Evolutionary conservation across 1,140 invertebrate species (phyloP).

Genomic region (Trichomalopsis sarcophagae): DNA sequence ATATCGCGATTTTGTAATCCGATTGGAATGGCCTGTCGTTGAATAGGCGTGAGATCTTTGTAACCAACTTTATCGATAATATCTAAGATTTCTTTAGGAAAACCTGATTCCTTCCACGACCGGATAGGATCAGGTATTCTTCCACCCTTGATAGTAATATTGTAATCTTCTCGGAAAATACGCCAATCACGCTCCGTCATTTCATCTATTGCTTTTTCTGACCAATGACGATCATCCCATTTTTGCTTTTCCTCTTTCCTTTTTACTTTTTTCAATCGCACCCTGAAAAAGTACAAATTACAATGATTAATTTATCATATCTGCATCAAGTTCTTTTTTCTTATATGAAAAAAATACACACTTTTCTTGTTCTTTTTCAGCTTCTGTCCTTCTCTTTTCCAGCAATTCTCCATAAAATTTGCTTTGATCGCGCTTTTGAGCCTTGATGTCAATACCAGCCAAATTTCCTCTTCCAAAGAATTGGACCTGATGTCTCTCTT

Average conservation of each 20-base stretch:
- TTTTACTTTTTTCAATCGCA: slow-evolving; percentile 94
- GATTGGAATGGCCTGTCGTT: slow-evolving; percentile 99
- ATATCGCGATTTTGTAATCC: slow-evolving; percentile 99
- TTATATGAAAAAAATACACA: slow-evolving; percentile 62
- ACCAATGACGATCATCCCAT: slow-evolving; percentile 99
- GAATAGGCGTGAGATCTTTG: slow-evolving; percentile 99
- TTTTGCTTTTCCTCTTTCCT: slow-evolving; percentile 98
- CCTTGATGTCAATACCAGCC: slow-evolving; percentile 97
- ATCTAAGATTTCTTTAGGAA: slow-evolving; percentile 94
- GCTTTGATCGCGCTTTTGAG: slow-evolving; percentile 97
- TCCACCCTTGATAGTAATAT: slow-evolving; percentile 98
- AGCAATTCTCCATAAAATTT: slow-evolving; percentile 98
- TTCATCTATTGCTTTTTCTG: slow-evolving; percentile 93
- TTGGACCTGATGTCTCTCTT: slow-evolving; percentile 96
- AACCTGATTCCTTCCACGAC: slow-evolving; percentile 95
- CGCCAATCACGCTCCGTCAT: slow-evolving; percentile 99
- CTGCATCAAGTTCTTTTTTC: no score
- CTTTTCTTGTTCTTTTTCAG: slow-evolving; percentile 98
- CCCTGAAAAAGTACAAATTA: slow-evolving; percentile 70
- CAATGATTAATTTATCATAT: slow-evolving; percentile 11
- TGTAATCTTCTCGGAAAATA: slow-evolving; percentile 99
- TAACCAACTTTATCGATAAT: slow-evolving; percentile 98
- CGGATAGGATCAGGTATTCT: slow-evolving; percentile 97
- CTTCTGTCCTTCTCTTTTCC: slow-evolving; percentile 95
- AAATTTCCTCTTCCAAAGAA: slow-evolving; percentile 98